Evolutionary conservation across 2,888 invertebrate genomes (phyloP).

Genomic region (Zelleria hepariella): DNA sequence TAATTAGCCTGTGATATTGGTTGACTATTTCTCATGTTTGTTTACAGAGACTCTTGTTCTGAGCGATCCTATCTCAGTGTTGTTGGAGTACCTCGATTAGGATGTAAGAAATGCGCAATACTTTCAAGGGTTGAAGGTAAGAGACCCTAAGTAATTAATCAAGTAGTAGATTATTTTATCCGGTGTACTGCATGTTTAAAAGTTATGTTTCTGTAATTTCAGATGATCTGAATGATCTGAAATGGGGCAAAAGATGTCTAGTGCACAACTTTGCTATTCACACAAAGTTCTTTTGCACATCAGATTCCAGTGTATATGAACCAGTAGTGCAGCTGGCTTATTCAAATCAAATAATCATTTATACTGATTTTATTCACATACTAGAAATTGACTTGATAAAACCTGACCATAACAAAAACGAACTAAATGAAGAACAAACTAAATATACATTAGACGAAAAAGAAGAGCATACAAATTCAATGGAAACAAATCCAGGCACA

Average conservation of each 20-base stretch:
- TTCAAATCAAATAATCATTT: conserved; percentile 82
- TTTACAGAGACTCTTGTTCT: conserved; percentile 54
- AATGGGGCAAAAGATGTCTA: conserved; percentile 81
- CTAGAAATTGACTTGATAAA: conserved; percentile 74
- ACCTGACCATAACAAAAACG: conserved; percentile 45
- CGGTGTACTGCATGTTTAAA: neutral
- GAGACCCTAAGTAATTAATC: conserved; percentile 8
- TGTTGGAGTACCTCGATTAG: conserved; percentile 73
- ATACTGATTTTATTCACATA: conserved; percentile 89
- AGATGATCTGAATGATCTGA: conserved; percentile 68
- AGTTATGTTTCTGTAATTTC: conserved; percentile 17
- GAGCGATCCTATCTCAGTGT: conserved; percentile 67
- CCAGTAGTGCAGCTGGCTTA: conserved; percentile 78
- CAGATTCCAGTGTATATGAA: conserved; percentile 84
- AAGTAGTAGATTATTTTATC: neutral
- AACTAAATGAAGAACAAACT: conserved; percentile 35
- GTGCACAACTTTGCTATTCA: conserved; percentile 94
- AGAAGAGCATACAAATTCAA: conserved; percentile 39
- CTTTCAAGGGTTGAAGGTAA: conserved; percentile 64
- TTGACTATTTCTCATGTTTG: neutral
- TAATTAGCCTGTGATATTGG: too few species aligned
- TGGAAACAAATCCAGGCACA: conserved; percentile 47
- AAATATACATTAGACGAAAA: conserved; percentile 38
- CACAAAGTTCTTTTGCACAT: conserved; percentile 91
- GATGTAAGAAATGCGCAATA: conserved; percentile 74